Base-by-base conservation (phyloP, 2,888 invertebrate species). In the Branchipolynoe longqiensis region DNA sequence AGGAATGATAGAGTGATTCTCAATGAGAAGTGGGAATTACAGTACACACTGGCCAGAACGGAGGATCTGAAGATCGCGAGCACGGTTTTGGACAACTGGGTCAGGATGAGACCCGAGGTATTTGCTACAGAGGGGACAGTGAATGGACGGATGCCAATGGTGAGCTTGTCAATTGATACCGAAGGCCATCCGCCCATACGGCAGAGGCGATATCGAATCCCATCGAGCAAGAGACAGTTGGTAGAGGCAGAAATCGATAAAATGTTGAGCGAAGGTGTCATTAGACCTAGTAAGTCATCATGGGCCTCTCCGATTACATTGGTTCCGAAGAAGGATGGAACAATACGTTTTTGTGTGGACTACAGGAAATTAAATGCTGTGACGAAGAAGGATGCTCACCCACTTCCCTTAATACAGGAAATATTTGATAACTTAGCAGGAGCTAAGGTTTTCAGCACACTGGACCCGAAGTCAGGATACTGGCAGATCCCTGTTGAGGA, bases 341-440 rank as follows among this genome's bases (percentile, higher is more conserved):
- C n/a, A 0, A 48, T 58, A 6, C 73, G 85, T 18, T 88, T 88
- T 36, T 88, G 88, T 48, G n/a, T n/a, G n/a, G n/a, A n/a, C n/a
- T n/a, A n/a, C n/a, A n/a, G n/a, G n/a, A n/a, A n/a, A n/a, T n/a
- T n/a, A n/a, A n/a, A 22, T 85, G 33, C 56, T 36, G 2, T 64
- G 0, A 83, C 4, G n/a, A 0, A 41, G 31, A 22, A 40, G 8
- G 82, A 83, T 36, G 82, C 82, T 83, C 22, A 54, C 22, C n/a
- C n/a, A n/a, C 36, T 87, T 1, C 88, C 88, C 0, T 25, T 64
- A 31, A 85, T 87, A 33, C 82, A 88, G 41, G 86, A 87, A 25
- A 85, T 88, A 3, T 85, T 88, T 41, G 88, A 88, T 58, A 4
- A 82, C 22, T 41, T 89, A n/a, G 69, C 69, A 1, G 88, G 88